Percentiles rank a stretch among this genome's conserved stretches.
Conservation (phyloP, 2,888 invertebrate genomes). For the Panopea generosa region DNA sequence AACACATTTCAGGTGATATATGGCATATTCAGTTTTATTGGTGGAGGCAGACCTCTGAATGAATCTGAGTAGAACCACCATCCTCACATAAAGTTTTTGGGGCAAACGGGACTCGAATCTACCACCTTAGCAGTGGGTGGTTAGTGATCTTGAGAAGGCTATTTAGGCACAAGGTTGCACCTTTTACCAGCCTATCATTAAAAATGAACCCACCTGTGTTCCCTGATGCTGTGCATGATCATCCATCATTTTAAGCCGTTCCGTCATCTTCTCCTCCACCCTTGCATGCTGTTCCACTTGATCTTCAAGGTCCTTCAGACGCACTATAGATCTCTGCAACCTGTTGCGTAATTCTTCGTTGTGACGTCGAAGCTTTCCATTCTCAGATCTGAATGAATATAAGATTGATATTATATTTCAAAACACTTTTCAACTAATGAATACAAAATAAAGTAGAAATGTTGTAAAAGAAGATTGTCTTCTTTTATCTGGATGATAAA, state of each 20-base stretch:
- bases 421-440: background rate
- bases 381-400: slow-evolving; percentile 75
- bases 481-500: too few species aligned
- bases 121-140: too few species aligned
- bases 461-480: background rate
- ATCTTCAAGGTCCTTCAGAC: slow-evolving; percentile 78
- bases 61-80: too few species aligned
- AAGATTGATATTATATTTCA: too few species aligned
- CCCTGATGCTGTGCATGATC: slow-evolving; percentile 78
- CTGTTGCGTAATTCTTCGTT: slow-evolving; percentile 73
- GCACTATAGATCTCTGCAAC: slow-evolving; percentile 69
- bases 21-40: too few species aligned
- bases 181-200: too few species aligned
- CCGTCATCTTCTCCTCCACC: slow-evolving; percentile 82
- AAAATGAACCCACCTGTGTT: slow-evolving; percentile 82
- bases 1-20: too few species aligned
- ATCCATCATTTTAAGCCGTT: slow-evolving; percentile 81
- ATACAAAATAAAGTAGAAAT: background rate
- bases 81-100: too few species aligned
- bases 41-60: too few species aligned
- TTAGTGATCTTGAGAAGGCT: too few species aligned
- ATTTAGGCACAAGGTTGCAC: too few species aligned
- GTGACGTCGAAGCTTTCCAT: slow-evolving; percentile 69
- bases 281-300: slow-evolving; percentile 79
- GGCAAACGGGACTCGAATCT: too few species aligned